Evolutionary conservation across 2,797 vertebrate species (phyloP).

Genomic region (Syngnathus rostellatus): DNA sequence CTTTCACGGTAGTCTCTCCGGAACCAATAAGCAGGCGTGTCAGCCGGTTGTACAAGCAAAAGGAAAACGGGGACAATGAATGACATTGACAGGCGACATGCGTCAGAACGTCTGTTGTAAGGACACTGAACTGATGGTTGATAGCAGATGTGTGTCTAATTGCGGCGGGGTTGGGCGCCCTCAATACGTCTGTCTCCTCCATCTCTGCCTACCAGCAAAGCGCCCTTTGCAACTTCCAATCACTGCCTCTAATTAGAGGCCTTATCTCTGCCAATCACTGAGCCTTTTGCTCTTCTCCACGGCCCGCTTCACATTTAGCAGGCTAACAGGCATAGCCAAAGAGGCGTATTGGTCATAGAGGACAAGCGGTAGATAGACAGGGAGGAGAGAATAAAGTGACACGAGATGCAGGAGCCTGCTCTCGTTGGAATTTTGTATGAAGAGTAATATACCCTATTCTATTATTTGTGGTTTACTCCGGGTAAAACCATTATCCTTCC

Average conservation of each 20-base stretch:
- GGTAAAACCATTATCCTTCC: not conserved
- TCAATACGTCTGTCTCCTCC: conserved; percentile 54
- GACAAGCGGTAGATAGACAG: conserved; percentile 9
- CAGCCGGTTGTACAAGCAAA: conserved; percentile 29
- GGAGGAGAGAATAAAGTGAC: conserved; percentile 1
- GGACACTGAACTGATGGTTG: conserved; percentile 56
- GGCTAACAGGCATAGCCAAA: conserved; percentile 24
- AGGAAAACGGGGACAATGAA: conserved; percentile 54
- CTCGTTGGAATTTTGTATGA: not conserved
- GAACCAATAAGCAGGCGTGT: conserved; percentile 29
- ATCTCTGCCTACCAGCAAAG: conserved; percentile 55
- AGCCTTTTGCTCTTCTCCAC: conserved; percentile 43
- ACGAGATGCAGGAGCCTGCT: not conserved
- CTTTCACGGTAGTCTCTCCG: conserved; percentile 29
- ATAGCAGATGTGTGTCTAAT: conserved; percentile 69
- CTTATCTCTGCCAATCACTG: conserved; percentile 65
- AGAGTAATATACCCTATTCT: not conserved
- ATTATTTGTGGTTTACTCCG: not conserved
- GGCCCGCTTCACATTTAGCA: conserved; percentile 29
- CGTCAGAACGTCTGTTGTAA: conserved; percentile 42
- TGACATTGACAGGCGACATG: conserved; percentile 59
- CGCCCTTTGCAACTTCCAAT: conserved; percentile 54
- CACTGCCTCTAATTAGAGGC: conserved; percentile 62
- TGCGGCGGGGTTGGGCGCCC: conserved; percentile 46
- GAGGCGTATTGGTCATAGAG: conserved; percentile 23